Evolutionary conservation across 2,797 vertebrate genomes (phyloP).

Genomic region (Gymnopithys bicolor): DNA sequence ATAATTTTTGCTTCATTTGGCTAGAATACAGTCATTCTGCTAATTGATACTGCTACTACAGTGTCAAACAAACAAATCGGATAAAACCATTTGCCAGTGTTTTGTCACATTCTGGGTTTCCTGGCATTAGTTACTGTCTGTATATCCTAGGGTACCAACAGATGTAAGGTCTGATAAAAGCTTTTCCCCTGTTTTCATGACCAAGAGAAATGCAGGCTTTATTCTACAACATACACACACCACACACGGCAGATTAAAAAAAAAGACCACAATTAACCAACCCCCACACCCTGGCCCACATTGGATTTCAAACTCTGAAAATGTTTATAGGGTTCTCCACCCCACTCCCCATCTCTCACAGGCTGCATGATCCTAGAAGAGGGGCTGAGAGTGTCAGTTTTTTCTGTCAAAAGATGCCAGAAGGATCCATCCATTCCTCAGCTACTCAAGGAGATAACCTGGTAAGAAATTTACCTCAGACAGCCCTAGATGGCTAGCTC

Average conservation of each 20-base stretch:
- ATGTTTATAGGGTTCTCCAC: neutral
- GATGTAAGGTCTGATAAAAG: slow-evolving; percentile 31
- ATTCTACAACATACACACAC: neutral
- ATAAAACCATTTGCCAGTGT: slow-evolving; percentile 21
- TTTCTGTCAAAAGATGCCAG: neutral
- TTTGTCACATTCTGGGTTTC: slow-evolving; percentile 18
- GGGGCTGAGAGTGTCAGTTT: neutral
- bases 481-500: neutral
- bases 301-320: neutral
- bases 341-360: neutral
- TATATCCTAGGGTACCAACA: slow-evolving; percentile 10
- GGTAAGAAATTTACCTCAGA: neutral
- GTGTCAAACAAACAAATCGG: neutral
- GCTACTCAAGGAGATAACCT: neutral
- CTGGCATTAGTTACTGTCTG: neutral
- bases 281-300: accelerated
- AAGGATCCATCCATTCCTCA: neutral
- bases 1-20: neutral
- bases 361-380: neutral
- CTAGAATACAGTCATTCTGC: neutral
- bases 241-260: neutral
- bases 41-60: slow-evolving; percentile 32
- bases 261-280: neutral
- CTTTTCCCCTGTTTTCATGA: neutral
- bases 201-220: neutral